Conservation (phyloP, 2,113 vertebrate genomes). For the Nibea albiflora region DNA sequence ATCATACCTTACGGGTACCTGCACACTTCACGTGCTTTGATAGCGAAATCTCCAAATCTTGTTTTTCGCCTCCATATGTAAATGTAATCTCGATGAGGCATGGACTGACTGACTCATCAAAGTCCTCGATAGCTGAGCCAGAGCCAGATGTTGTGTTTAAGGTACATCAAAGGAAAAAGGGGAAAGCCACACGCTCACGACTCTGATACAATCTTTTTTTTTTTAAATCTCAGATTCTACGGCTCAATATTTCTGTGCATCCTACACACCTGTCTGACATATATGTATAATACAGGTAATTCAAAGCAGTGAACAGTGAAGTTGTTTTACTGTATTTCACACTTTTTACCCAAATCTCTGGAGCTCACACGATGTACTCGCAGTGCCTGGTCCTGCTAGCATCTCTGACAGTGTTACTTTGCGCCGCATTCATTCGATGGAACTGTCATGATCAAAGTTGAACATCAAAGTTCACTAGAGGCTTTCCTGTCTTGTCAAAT, state of each 20-base stretch:
- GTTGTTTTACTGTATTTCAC: neutral
- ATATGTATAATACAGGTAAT: neutral
- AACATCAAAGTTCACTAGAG: constrained; percentile 36
- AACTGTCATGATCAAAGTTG: constrained; percentile 49
- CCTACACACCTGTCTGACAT: neutral
- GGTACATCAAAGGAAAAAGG: constrained; percentile 20
- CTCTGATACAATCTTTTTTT: neutral
- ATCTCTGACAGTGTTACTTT: constrained; percentile 33
- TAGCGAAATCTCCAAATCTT: neutral
- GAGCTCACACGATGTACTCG: neutral
- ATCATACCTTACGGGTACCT: neutral
- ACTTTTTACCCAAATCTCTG: constrained; percentile 1
- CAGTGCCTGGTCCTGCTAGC: neutral
- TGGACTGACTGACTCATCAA: constrained; percentile 26
- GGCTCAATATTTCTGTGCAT: neutral
- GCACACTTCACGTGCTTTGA: constrained; percentile 5
- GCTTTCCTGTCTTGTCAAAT: constrained; percentile 24
- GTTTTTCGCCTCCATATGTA: neutral
- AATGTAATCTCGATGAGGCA: constrained; percentile 30
- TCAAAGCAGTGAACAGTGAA: neutral
- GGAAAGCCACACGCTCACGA: neutral
- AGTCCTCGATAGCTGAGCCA: constrained; percentile 12
- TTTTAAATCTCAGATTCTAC: neutral
- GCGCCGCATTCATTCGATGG: constrained; percentile 8
- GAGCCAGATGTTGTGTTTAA: constrained; percentile 19